These are phyloP conservation scores for Rhinopomastus cyanomelas DNA, from an alignment of 2,113 vertebrate species.

Conservation along the genomic window DNA sequence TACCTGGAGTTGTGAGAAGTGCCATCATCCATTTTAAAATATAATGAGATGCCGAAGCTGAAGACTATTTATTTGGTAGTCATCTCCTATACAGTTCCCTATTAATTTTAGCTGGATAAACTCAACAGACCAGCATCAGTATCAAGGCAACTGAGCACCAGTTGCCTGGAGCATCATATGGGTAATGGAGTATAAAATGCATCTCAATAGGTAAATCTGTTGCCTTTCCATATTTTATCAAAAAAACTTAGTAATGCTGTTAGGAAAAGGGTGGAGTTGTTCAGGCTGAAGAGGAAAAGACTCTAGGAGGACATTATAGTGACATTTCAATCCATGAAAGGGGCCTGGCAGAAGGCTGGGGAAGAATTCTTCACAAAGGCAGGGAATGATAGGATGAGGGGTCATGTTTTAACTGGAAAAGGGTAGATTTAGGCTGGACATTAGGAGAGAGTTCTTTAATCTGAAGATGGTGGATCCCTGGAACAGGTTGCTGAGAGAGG, in stretches of 20 bases:
- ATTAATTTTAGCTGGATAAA: slow-evolving; percentile 38
- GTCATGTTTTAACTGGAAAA: too few species aligned
- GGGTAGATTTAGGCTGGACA: too few species aligned
- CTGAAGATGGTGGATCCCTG: too few species aligned
- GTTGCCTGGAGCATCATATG: not conserved
- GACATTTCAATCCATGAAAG: too few species aligned
- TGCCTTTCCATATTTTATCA: not conserved
- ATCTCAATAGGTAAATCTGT: slow-evolving; percentile 31
- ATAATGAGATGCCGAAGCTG: not conserved
- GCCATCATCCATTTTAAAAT: not conserved
- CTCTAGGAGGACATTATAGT: too few species aligned
- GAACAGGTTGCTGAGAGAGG: too few species aligned
- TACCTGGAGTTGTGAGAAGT: not conserved
- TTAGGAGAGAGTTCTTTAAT: too few species aligned
- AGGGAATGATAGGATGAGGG: too few species aligned
- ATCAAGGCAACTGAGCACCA: not conserved
- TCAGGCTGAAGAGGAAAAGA: too few species aligned
- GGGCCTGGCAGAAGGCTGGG: too few species aligned
- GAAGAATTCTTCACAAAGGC: too few species aligned
- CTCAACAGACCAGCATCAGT: slow-evolving; percentile 12
- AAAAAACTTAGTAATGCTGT: not conserved
- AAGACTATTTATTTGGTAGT: slow-evolving; percentile 43
- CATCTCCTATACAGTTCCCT: not conserved
- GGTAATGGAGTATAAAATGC: slow-evolving; percentile 32
- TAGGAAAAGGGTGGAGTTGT: not conserved